Percentiles rank a stretch among this genome's conserved stretches.
These are phyloP conservation scores for Aleiodes testaceus DNA, from an alignment of 2,888 invertebrate genomes.

Conservation along the genomic window DNA sequence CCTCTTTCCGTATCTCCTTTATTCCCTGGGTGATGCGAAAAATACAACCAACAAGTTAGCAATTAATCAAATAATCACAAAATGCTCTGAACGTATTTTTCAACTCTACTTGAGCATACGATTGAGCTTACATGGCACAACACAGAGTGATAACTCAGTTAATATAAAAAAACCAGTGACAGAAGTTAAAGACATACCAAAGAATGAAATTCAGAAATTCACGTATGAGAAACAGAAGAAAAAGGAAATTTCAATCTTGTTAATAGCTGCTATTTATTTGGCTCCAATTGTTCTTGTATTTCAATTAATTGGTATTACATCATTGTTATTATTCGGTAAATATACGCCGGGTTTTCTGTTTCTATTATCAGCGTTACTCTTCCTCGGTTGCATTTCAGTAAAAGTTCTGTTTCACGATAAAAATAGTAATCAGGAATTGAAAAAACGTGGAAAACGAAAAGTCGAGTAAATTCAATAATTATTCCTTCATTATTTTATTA, in stretches of 20 bases:
- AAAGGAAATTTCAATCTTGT: conserved; percentile 56
- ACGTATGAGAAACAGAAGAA: conserved; percentile 54
- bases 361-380: conserved; percentile 63
- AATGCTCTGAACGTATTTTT: conserved; percentile 58
- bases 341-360: conserved; percentile 69
- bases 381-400: conserved; percentile 64
- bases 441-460: conserved; percentile 61
- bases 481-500: conserved; percentile 15
- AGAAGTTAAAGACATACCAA: conserved; percentile 13
- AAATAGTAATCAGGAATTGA: conserved; percentile 48
- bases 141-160: not conserved
- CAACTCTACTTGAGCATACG: conserved; percentile 59
- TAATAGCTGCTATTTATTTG: conserved; percentile 63
- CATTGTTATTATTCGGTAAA: conserved; percentile 62
- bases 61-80: conserved; percentile 56
- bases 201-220: conserved; percentile 25
- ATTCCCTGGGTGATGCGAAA: conserved; percentile 67
- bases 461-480: conserved; percentile 51
- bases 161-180: conserved; percentile 1
- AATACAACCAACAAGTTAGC: conserved; percentile 44
- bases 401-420: conserved; percentile 63
- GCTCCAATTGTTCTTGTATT: conserved; percentile 61
- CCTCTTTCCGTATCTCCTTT: conserved; percentile 68
- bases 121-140: conserved; percentile 31
- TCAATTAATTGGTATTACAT: conserved; percentile 61